Base-by-base conservation (phyloP, 2,888 invertebrate genomes). In the Hypena proboscidalis region DNA sequence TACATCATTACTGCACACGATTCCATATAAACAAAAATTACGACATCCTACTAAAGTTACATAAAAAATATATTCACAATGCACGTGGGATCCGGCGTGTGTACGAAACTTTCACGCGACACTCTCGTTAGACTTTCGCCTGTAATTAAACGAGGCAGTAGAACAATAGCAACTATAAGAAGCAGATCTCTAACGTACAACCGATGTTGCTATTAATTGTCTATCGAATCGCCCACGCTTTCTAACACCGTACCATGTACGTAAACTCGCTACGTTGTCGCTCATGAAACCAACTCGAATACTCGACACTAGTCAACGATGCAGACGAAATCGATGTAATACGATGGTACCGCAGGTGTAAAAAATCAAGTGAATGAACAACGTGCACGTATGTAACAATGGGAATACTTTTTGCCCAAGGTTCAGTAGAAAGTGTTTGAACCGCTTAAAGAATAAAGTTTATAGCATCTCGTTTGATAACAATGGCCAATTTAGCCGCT, bases 81-180 rank as follows among this genome's bases (percentile, higher is more conserved):
- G 70, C 76, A 73, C 79, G 75, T 77, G 81, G 76, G 75, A 77
- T 61, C 66, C 59, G 64, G 54, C 67, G 69, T 70, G 70, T 73
- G 71, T 74, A 74, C 70, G 59, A 68, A 76, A 85, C 84, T 87
- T 87, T 88, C 86, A 74, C 85, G 80, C 66, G 67, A 71, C 76
- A 77, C 82, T 82, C 85, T 84, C 83, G 82, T 83, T 82, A 83
- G 78, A 89, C 90, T 90, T 90, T 90, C 90, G 83, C 89, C 83
- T 61, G 80, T 89, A 89, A 89, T 90, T 90, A 89, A 84, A 83
- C 75, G 67, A 73, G 70, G 74, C 80, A 71, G 76, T 83, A 76
- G 83, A 89, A 90, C 90, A 90, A 90, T 90, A 76, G 87, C 74
- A 75, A 72, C 77, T 72, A 74, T 76, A 82, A 83, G 83, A 84